These are phyloP conservation scores for Motacilla alba DNA, from an alignment of 2,113 vertebrate species.

Conservation along the genomic window DNA sequence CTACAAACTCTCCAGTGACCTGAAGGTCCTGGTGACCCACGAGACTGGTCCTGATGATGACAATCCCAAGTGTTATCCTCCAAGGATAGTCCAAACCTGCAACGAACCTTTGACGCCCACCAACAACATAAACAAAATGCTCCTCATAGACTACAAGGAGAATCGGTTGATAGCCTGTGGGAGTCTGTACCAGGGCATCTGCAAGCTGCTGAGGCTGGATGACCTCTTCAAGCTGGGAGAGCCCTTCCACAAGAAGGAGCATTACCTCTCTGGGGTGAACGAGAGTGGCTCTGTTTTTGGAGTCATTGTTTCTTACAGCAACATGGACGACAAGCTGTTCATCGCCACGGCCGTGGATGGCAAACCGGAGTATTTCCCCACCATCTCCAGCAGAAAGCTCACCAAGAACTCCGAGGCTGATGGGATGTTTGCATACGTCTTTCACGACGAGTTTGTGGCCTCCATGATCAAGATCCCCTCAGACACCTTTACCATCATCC, in stretches of 20 bases:
- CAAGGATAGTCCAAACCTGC: constrained; percentile 95
- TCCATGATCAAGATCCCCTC: constrained; percentile 99
- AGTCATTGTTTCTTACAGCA: constrained; percentile 93
- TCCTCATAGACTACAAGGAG: constrained; percentile 96
- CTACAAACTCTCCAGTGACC: constrained; percentile 90
- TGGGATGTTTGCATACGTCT: constrained; percentile 97
- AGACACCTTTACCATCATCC: constrained; percentile 95
- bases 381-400: constrained; percentile 95
- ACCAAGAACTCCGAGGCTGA: constrained; percentile 95
- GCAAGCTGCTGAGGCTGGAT: constrained; percentile 92
- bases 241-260: constrained; percentile 97
- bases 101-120: constrained; percentile 87
- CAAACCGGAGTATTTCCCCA: constrained; percentile 97
- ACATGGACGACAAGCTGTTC: constrained; percentile 93
- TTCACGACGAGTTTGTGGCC: constrained; percentile 97
- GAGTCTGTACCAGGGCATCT: constrained; percentile 96
- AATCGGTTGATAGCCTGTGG: constrained; percentile 94
- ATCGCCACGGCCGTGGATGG: constrained; percentile 96
- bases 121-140: constrained; percentile 98
- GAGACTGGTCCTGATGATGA: constrained; percentile 96
- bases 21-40: constrained; percentile 89
- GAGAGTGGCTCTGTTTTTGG: constrained; percentile 96
- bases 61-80: constrained; percentile 97
- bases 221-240: constrained; percentile 98
- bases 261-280: constrained; percentile 96